Evolutionary conservation across 2,888 invertebrate genomes (phyloP).

Genomic region (Drosophila infuscata): DNA sequence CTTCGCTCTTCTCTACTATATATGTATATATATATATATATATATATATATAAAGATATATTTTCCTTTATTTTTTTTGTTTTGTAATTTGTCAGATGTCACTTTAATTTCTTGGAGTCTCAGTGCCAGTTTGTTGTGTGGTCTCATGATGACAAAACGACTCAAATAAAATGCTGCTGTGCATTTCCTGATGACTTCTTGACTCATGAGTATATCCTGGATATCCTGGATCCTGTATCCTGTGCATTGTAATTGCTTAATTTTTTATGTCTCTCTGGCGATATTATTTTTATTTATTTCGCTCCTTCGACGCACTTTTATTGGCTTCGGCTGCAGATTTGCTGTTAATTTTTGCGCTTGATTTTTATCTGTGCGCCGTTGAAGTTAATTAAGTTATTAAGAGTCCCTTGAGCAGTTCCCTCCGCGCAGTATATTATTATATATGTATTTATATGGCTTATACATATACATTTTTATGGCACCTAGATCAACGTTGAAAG

Average conservation of each 20-base stretch:
- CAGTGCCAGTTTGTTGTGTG: conserved; percentile 5
- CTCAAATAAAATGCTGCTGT: conserved; percentile 69
- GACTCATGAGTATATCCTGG: conserved; percentile 20
- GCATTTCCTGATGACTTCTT: conserved; percentile 62
- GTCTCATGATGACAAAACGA: conserved; percentile 62
- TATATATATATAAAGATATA: conserved; percentile 2
- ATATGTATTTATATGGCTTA: conserved; percentile 22
- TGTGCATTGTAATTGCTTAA: conserved; percentile 74
- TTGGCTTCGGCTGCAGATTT: conserved; percentile 54
- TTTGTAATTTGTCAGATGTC: conserved; percentile 65
- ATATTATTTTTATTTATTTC: conserved; percentile 54
- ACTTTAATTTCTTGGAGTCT: conserved; percentile 64
- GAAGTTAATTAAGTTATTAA: conserved; percentile 76
- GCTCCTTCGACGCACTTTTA: conserved; percentile 43
- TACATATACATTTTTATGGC: conserved; percentile 55
- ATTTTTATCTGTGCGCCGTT: conserved; percentile 65
- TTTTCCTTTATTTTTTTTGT: conserved; percentile 16
- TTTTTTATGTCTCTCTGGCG: conserved; percentile 53
- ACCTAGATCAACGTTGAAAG: conserved; percentile 69
- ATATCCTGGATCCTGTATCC: conserved; percentile 28
- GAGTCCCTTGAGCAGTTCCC: conserved; percentile 49
- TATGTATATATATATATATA: conserved; percentile 3
- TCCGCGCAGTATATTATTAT: conserved; percentile 42
- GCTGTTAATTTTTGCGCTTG: conserved; percentile 71
- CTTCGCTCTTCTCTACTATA: conserved; percentile 13